Percentiles rank a stretch among this genome's conserved stretches.
These are phyloP conservation scores for Cygnus buccinator DNA, from an alignment of 2,113 vertebrate species.

Conservation along the genomic window DNA sequence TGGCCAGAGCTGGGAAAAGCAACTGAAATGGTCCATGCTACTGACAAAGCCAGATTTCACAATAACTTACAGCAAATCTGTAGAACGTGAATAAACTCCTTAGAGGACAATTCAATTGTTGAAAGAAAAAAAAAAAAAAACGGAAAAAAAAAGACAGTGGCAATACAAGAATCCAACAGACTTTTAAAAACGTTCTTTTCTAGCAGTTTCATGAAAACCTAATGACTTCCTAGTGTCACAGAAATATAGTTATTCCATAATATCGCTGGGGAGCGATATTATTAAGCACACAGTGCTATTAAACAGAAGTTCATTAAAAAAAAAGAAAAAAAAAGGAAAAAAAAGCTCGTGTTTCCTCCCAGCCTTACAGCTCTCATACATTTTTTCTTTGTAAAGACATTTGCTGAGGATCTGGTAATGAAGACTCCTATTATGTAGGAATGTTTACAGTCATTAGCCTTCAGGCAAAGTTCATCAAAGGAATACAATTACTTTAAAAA, in stretches of 20 bases:
- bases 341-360: not conserved
- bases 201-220: not conserved
- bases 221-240: not conserved
- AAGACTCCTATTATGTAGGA: constrained; percentile 28
- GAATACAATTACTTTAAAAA: constrained; percentile 26
- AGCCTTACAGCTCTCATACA: not conserved
- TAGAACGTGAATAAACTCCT: not conserved
- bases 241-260: not conserved
- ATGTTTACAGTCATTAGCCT: constrained; percentile 50
- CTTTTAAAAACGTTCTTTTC: not conserved
- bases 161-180: not conserved
- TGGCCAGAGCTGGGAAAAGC: not conserved
- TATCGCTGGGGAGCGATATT: not conserved
- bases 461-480: constrained; percentile 54
- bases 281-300: not conserved
- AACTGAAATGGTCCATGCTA: not conserved
- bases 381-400: not conserved
- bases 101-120: not conserved
- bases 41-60: not conserved
- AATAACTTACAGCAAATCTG: not conserved
- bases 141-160: fast-evolving
- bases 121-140: too few species aligned
- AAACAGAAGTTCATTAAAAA: not conserved
- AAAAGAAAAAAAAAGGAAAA: not conserved
- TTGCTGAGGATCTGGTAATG: not conserved